phyloP scores from a whole-genome alignment of 2,797 vertebrate genomes.

The Gallinago solitaria region DNA sequence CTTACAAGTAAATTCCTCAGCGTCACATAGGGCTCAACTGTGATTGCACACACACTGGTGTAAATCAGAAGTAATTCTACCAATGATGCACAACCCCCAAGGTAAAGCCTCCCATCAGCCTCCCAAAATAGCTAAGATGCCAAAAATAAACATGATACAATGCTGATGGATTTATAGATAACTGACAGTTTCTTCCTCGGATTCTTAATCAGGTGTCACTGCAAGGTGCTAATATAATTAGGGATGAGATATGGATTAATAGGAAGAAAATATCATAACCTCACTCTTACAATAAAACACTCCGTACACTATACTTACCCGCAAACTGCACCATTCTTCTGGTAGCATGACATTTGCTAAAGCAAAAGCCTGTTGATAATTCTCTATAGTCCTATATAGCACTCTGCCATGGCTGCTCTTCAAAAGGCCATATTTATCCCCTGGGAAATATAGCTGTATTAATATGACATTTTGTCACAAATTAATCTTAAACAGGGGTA shows the following conservation, averaged over 20 bases:
- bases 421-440: conserved; percentile 67
- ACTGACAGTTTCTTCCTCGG: conserved; percentile 6
- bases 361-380: conserved; percentile 54
- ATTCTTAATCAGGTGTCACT: conserved; percentile 54
- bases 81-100: not conserved
- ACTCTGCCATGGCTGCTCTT: conserved; percentile 35
- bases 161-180: conserved; percentile 40
- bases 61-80: conserved; percentile 49
- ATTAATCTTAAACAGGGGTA: conserved; percentile 64
- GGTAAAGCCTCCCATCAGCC: not conserved
- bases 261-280: conserved; percentile 53
- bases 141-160: conserved; percentile 23
- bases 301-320: not conserved
- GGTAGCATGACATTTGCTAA: conserved; percentile 58
- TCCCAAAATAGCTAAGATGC: not conserved
- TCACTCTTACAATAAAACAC: conserved; percentile 24
- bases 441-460: conserved; percentile 69
- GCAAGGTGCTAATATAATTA: conserved; percentile 58
- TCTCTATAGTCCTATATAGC: conserved; percentile 62
- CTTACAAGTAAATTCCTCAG: not conserved
- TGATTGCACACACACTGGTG: not conserved
- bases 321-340: conserved; percentile 36
- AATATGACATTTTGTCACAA: conserved; percentile 71
- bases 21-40: not conserved
- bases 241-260: conserved; percentile 70